Base-by-base conservation (phyloP, 2,113 vertebrate genomes). In the Platysternon megacephalum region DNA sequence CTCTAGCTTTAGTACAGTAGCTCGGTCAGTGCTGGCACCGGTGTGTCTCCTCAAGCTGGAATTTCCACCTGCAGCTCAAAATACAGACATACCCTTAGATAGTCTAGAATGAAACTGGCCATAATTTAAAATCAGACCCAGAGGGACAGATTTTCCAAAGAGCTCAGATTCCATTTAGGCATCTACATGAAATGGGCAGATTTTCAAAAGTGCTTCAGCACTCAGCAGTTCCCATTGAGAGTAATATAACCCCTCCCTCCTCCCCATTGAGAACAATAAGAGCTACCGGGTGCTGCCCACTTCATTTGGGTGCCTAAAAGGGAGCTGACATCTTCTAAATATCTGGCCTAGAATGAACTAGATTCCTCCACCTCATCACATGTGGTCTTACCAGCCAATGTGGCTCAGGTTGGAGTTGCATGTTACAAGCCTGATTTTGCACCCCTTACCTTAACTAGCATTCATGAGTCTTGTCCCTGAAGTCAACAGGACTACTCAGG, bases 401-500 rank as follows among this genome's bases (percentile, higher is more conserved):
- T 58, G 11, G 35, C 42, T 88, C 19, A 58, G 84, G 8, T 35
- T 16, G 51, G 49, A 79, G 46, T 35, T 93, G 72, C 3, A 0
- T 93, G 79, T 61, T 90, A 88, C 84, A 52, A 81, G 91, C 94
- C 91, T 88, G 90, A 8, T 10, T 91, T 86, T 94, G 86, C 86
- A 79, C 80, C 92, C 88, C 92, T 94, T 94, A 88, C 39, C 22
- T 93, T 93, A 91, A 44, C 55, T 94, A 84, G 81, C 89, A 29
- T 56, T 91, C 52, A 29, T 53, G 89, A 86, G 44, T 86, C 79
- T 82, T 91, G 46, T 76, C 86, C 29, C 13, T 90, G 56, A 91
- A 97, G 88, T 72, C 91, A 86, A 1, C 88, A 74, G 42, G 21
- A 74, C 10, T 24, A 24, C 32, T 65, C 13, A 35, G 35, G 4